A percentile compares a stretch with the other conserved stretches of the same genome.
phyloP scores from a whole-genome alignment of 2,113 vertebrate species.

The Dascyllus trimaculatus region DNA sequence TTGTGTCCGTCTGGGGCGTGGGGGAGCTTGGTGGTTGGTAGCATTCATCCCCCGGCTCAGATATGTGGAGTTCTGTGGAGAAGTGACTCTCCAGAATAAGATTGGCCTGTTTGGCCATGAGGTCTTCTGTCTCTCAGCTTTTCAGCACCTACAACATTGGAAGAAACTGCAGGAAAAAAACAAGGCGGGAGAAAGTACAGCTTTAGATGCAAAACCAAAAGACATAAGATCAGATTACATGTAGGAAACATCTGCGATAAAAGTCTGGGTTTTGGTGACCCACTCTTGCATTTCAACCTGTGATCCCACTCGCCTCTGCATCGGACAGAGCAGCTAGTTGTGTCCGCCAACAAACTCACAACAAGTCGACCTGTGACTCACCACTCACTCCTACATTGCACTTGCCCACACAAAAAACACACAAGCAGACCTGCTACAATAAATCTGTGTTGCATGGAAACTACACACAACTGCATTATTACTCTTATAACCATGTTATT shows the following conservation, averaged over 20 bases:
- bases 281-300: conserved; percentile 9
- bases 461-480: neutral
- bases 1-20: neutral
- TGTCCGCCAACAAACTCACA: conserved; percentile 40
- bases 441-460: conserved; percentile 47
- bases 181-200: too few species aligned
- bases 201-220: too few species aligned
- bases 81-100: conserved; percentile 82
- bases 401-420: conserved; percentile 30
- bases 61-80: conserved; percentile 76
- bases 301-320: conserved; percentile 4
- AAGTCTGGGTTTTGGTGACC: conserved; percentile 20
- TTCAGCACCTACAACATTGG: conserved; percentile 54
- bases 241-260: too few species aligned
- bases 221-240: neutral
- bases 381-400: conserved; percentile 36
- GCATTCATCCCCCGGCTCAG: conserved; percentile 59
- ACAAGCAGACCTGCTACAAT: conserved; percentile 9
- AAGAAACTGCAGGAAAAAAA: conserved; percentile 2
- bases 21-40: neutral
- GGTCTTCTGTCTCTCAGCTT: conserved; percentile 47
- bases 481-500: too few species aligned
- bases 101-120: conserved; percentile 74
- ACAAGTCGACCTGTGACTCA: conserved; percentile 65
- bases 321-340: conserved; percentile 12